Base-by-base conservation (phyloP, 2,888 invertebrate species). In the Rhopalosiphum nymphaeae region DNA sequence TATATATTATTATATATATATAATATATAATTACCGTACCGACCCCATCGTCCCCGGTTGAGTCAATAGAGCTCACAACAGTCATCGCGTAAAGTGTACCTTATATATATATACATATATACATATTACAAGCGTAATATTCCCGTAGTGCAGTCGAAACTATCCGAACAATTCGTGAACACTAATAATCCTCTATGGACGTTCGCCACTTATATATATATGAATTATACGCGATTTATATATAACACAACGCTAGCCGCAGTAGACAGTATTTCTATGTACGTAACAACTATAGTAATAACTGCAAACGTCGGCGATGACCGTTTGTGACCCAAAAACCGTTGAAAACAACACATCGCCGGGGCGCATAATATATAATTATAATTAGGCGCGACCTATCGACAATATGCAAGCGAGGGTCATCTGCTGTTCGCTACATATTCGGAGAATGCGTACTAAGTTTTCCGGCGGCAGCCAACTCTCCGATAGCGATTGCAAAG, bases 131-230 rank as follows among this genome's bases (percentile, higher is more conserved):
- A 21, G 36, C 36, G 36, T 11, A 78, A 78, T 78, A 78, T 36
- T 36, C 78, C 78, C 36, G 36, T 78, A 7, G 10, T 53, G 53
- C 25, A 16, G 42, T 44, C 29, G 16, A 89, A 91, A 85, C 85
- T 91, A 86, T 91, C 85, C n/a, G 49, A 91, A 91, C 53, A 91
- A 91, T 91, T 84, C 46, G 53, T 53, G 16, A 87, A 49, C 46
- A 49, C 78, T 78, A 78, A 78, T 46, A 46, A 46, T 46, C 46
- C 21, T 67, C 67, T 90, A n/a, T 46, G 5, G 87, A 21, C n/a
- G 87, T 87, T n/a, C 21, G n/a, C 21, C 36, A 29, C 36, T 78
- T 36, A 78, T 78, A 53, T 53, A 53, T 16, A 53, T 49, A 13
- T 3, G 13, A 78, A 46, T 46, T 46, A 46, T 78, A 78, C 21